Base-by-base conservation (phyloP, 2,797 vertebrate genomes). In the Neosalanx taihuensis region DNA sequence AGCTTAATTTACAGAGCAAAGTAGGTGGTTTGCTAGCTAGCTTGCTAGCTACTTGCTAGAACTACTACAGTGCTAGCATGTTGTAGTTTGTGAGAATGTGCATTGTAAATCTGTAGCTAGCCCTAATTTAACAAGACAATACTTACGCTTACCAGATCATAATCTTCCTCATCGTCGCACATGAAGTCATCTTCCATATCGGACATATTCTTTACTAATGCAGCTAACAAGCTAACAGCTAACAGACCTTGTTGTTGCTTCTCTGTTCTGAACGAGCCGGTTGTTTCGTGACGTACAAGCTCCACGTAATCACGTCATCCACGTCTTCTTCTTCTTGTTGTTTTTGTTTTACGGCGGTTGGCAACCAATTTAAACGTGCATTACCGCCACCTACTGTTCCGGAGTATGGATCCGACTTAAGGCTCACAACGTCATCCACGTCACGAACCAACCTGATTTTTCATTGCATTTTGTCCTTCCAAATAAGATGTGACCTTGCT, bases 151-250 rank as follows among this genome's bases (percentile, higher is more conserved):
- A 98, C 97, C 97, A 99, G 90, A 90, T 99, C 96, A 83, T 99
- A 99, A 90, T 99, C 97, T 82, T 99, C 97, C 82, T 98, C 97
- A 89, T 98, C 96, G 72, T 98, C 96, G 93, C 97, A 98, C 96
- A 98, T 98, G 90, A 98, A 99, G 92, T 99, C 97, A 92, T 99
- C 96, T 87, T 99, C 97, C 96, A 98, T 98, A 93, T 99, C 97
- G 90, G 96, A 98, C 97, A 99, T 98, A 83, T 95, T 95, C 92
- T 26, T 18, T 51, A 18, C 41, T 3, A 51, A 18, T 23, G 17
- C 53, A 53, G 5, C 49, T 53, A 31, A 6, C 66, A 13, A 29
- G 20, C 12, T 29, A 7, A 29, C 23, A 6, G 37, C 61, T 31
- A 5, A 23, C 61, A n/a, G 31, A 9, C 3, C 62, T 37, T n/a